phyloP scores from a whole-genome alignment of 53 echinoderm and acorn worm species.

The Apostichopus leukothele region DNA sequence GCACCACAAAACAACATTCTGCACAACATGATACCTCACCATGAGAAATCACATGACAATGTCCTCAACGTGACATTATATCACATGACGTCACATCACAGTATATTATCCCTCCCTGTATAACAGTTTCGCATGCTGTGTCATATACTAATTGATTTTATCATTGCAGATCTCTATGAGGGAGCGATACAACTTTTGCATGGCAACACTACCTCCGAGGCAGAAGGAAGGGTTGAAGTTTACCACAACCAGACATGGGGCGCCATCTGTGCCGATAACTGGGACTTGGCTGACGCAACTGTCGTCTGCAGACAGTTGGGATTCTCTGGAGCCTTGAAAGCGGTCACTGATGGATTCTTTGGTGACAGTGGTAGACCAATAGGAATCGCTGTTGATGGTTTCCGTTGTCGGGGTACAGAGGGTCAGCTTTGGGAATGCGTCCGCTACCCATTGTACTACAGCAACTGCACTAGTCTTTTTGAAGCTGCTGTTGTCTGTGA shows the following conservation, averaged over 20 bases:
- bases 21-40: neutral
- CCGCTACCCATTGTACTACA: neutral
- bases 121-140: neutral
- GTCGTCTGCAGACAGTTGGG: slow-evolving; percentile 24
- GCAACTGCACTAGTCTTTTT: neutral
- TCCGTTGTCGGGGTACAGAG: slow-evolving; percentile 4
- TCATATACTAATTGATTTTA: neutral
- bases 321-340: slow-evolving; percentile 10
- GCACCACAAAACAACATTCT: no score
- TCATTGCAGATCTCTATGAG: neutral
- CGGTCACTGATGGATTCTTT: slow-evolving; percentile 8
- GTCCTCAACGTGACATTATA: neutral
- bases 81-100: neutral
- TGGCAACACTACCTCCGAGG: neutral
- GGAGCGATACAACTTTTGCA: slow-evolving; percentile 12
- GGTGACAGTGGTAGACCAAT: slow-evolving; percentile 2
- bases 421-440: neutral
- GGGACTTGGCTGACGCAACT: neutral
- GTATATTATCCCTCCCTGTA: no score
- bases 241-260: slow-evolving; percentile 17
- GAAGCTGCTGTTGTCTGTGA: slow-evolving; percentile 26
- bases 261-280: slow-evolving; percentile 1
- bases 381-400: neutral
- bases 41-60: neutral
- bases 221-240: slow-evolving; percentile 10